Conservation (phyloP, 2,888 invertebrate genomes). For the Chloroclystis v-ata region DNA sequence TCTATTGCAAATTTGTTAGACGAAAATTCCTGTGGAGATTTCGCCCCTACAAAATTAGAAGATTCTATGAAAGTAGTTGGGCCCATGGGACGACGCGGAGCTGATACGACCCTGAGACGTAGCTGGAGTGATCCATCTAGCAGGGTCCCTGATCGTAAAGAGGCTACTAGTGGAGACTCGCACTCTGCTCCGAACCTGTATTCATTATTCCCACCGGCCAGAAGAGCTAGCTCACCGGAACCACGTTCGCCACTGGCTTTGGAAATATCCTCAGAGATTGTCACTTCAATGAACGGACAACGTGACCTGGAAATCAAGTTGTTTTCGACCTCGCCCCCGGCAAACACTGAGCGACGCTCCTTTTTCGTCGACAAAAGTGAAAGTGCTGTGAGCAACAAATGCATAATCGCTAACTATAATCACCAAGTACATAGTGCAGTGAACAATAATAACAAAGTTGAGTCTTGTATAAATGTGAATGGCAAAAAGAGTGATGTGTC, state of each 20-base stretch:
- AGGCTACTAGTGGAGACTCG: conserved; percentile 52
- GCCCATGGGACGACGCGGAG: conserved; percentile 57
- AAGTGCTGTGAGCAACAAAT: conserved; percentile 70
- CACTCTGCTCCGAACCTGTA: conserved; percentile 69
- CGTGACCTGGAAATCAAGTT: conserved; percentile 88
- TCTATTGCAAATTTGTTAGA: conserved; percentile 74
- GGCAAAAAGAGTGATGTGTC: conserved; percentile 61
- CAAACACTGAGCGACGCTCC: conserved; percentile 65
- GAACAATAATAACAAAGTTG: conserved; percentile 58
- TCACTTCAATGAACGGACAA: conserved; percentile 86
- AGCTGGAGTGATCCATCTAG: conserved; percentile 82
- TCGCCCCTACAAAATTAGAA: conserved; percentile 70
- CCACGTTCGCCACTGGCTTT: conserved; percentile 71
- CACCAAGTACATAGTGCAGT: conserved; percentile 68
- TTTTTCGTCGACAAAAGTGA: conserved; percentile 74
- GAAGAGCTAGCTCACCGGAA: conserved; percentile 62
- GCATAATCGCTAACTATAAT: conserved; percentile 56
- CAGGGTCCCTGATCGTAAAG: conserved; percentile 62
- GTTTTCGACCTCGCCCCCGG: conserved; percentile 81
- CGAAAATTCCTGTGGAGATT: conserved; percentile 69
- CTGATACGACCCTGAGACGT: conserved; percentile 71
- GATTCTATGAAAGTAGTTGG: conserved; percentile 75
- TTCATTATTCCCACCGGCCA: conserved; percentile 67
- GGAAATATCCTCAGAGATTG: conserved; percentile 87
- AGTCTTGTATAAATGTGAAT: conserved; percentile 54